A percentile compares a stretch with the other conserved stretches of the same genome.
phyloP scores from a whole-genome alignment of 2,888 invertebrate genomes.

The Micropterix aruncella region DNA sequence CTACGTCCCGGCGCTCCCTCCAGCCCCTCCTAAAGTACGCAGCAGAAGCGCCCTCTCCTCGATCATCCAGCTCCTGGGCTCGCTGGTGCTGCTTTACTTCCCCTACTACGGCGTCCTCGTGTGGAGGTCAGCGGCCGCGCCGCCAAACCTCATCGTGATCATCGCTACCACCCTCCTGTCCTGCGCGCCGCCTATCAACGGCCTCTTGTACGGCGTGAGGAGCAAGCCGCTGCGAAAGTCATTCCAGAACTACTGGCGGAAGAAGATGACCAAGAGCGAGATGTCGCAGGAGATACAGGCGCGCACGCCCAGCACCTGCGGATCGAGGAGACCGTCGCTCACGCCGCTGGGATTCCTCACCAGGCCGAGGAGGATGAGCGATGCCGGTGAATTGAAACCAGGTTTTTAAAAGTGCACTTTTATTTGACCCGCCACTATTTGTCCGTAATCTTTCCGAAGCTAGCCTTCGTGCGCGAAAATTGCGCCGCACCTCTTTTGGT shows the following conservation, averaged over 20 bases:
- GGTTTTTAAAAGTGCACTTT: no score
- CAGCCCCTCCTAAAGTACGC: slow-evolving; percentile 34
- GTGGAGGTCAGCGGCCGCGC: slow-evolving; percentile 40
- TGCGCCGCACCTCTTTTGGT: no score
- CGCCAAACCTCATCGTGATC: slow-evolving; percentile 35
- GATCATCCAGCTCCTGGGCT: slow-evolving; percentile 58
- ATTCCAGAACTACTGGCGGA: slow-evolving; percentile 63
- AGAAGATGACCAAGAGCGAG: slow-evolving; percentile 65
- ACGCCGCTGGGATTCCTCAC: slow-evolving; percentile 39
- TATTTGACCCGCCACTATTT: no score
- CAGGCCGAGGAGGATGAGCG: slow-evolving; percentile 30
- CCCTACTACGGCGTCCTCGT: slow-evolving; percentile 59
- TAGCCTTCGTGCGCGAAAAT: no score
- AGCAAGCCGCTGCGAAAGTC: slow-evolving; percentile 57
- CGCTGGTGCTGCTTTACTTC: slow-evolving; percentile 55
- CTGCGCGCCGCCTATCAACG: slow-evolving; percentile 58
- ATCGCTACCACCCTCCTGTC: slow-evolving; percentile 50
- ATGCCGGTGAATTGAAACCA: slow-evolving; percentile 22
- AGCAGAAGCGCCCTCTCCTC: slow-evolving; percentile 47
- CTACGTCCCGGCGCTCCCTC: slow-evolving; percentile 51
- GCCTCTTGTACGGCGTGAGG: slow-evolving; percentile 64
- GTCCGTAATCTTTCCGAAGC: no score
- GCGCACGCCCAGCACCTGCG: slow-evolving; percentile 63
- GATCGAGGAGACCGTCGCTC: slow-evolving; percentile 57
- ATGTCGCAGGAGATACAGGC: slow-evolving; percentile 71